phyloP scores from a whole-genome alignment of 2,888 invertebrate species.

The Bruchidius siliquastri region DNA sequence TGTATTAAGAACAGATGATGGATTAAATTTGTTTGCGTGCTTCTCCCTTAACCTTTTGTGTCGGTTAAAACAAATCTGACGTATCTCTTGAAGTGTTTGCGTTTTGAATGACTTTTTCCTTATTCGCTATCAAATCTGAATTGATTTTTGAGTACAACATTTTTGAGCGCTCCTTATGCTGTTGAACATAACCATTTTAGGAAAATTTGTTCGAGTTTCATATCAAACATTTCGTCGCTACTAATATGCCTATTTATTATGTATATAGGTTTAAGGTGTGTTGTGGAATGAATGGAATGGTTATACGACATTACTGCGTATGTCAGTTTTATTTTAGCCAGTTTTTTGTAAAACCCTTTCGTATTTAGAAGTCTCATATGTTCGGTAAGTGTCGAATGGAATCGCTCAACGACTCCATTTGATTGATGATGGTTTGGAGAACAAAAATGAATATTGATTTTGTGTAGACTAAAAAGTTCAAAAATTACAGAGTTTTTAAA shows the following conservation, averaged over 20 bases:
- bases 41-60: background rate
- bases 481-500: conserved; percentile 17
- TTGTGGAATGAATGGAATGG: conserved; percentile 7
- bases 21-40: background rate
- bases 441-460: conserved; percentile 20
- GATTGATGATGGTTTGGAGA: conserved; percentile 18
- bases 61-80: conserved; percentile 1
- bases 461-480: conserved; percentile 18
- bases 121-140: background rate
- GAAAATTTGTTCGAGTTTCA: background rate
- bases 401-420: conserved; percentile 8
- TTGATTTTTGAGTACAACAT: background rate
- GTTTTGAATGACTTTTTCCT: conserved; percentile 1
- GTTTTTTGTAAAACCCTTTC: conserved; percentile 1
- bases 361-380: no score
- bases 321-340: conserved; percentile 7
- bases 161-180: conserved; percentile 4
- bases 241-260: conserved; percentile 7
- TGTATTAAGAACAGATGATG: background rate
- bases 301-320: conserved; percentile 7
- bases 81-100: background rate
- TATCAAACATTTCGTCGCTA: conserved; percentile 2
- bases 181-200: conserved; percentile 2
- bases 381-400: background rate
- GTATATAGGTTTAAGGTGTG: conserved; percentile 6